Evolutionary conservation across 2,113 vertebrate species (phyloP), one percentile per base, ranked within the genome.

Genomic region (Oenanthe melanoleuca): DNA sequence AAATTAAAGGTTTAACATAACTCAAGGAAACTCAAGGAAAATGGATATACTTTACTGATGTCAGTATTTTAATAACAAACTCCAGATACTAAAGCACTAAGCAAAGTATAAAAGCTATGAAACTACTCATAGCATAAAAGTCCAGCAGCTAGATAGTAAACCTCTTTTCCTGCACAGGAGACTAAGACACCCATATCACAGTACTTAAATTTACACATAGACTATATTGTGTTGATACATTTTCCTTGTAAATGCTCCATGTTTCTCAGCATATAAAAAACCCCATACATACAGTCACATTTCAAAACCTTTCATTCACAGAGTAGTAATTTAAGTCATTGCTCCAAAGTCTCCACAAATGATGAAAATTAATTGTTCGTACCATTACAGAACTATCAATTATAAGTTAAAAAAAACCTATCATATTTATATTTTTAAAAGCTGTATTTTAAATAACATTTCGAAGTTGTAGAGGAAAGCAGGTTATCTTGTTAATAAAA

Each of bases 71-170:
- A 83, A 8, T 10, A 78, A 45, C 2, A 37, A 78, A n/a, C 19
- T 60, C 31, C 31, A 87, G n/a, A 81, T 53, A n/a, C 37, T 63
- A 60, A 71, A 91, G 47, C 13, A 65, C 24, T 37, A 85, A 63
- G 26, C 21, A 52, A 79, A 79, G 37, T 22, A 53, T 3, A 45
- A 69, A 69, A 57, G 5, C 40, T 45, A 37, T 11, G 16, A 47
- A 79, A 11, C 6, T 38, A 66, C 45, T 38, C 34, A 6, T 1
- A 59, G 21, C 8, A 34, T 38, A 59, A 47, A 34, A 77, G 18
- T 10, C 21, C 10, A 8, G 31, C 5, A 77, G 20, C 25, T 33
- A 20, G 6, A 23, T 0, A 65, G 14, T 20, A 60, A n/a, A 38
- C 17, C 28, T 38, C 31, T 74, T 20, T 42, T 19, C 29, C 31